Evolutionary conservation across 2,888 invertebrate genomes (phyloP).

Genomic region (Gastrophysa polygoni): DNA sequence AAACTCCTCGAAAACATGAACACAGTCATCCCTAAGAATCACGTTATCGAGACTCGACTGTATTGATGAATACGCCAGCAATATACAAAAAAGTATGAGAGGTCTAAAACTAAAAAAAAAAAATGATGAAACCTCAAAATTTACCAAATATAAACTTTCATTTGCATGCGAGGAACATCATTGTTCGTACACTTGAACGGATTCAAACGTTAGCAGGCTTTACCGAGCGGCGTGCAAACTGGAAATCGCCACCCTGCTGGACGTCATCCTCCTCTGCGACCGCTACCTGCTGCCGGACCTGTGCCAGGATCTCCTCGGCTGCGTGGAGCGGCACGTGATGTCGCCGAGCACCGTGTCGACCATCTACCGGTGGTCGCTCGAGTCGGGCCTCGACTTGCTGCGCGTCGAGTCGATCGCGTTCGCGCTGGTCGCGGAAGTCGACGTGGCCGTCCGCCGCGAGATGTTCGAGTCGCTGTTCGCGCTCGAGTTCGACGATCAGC

Average conservation of each 20-base stretch:
- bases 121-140: too few species aligned
- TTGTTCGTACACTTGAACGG: too few species aligned
- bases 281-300: constrained; percentile 64
- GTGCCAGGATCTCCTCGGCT: constrained; percentile 60
- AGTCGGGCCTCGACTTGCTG: constrained; percentile 66
- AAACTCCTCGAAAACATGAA: too few species aligned
- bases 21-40: too few species aligned
- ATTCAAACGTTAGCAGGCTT: constrained; percentile 44
- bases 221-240: constrained; percentile 53
- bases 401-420: constrained; percentile 66
- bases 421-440: constrained; percentile 62
- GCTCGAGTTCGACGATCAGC: constrained; percentile 62
- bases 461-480: constrained; percentile 62
- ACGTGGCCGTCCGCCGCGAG: constrained; percentile 57
- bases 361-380: constrained; percentile 67
- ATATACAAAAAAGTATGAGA: too few species aligned
- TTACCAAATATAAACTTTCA: too few species aligned
- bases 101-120: too few species aligned
- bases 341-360: constrained; percentile 61
- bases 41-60: too few species aligned
- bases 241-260: constrained; percentile 58
- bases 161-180: too few species aligned
- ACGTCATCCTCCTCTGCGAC: constrained; percentile 64
- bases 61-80: too few species aligned
- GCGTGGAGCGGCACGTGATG: constrained; percentile 63